Conservation (phyloP, 2,113 vertebrate species). For the Caretta caretta region DNA sequence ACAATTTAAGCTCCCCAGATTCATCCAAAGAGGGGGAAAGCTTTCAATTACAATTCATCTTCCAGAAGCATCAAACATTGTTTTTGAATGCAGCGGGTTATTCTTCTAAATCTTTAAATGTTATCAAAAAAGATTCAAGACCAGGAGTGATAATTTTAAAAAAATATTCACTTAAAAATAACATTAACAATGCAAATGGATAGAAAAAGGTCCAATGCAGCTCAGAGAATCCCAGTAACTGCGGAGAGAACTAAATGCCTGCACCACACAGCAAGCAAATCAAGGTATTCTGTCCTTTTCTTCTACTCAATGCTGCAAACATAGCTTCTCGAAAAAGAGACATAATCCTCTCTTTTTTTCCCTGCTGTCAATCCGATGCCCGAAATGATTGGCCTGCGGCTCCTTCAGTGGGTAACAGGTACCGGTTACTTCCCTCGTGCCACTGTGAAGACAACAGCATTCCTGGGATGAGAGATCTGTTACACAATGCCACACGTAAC, state of each 20-base stretch:
- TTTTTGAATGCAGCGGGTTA: constrained; percentile 24
- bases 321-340: constrained; percentile 59
- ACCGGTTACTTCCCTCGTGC: constrained; percentile 30
- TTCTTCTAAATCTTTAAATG: constrained; percentile 39
- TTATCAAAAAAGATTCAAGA: constrained; percentile 21
- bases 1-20: constrained; percentile 77
- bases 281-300: constrained; percentile 52
- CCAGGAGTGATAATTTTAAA: not conserved
- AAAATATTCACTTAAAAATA: constrained; percentile 41
- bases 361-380: constrained; percentile 20
- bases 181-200: not conserved
- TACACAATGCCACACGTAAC: not conserved
- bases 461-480: constrained; percentile 41
- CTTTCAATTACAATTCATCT: constrained; percentile 67
- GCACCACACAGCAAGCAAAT: constrained; percentile 32
- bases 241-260: constrained; percentile 3
- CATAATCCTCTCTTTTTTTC: constrained; percentile 66
- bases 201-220: constrained; percentile 56
- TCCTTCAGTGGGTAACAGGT: not conserved
- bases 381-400: not conserved
- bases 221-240: constrained; percentile 22
- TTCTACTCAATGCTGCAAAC: constrained; percentile 41
- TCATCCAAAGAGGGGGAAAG: constrained; percentile 79
- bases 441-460: constrained; percentile 76
- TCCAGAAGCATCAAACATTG: constrained; percentile 28